A percentile compares a stretch with the other conserved stretches of the same genome.
Conservation (phyloP, 64 coral and sea anemone species). For the Stichodactyla helianthus region DNA sequence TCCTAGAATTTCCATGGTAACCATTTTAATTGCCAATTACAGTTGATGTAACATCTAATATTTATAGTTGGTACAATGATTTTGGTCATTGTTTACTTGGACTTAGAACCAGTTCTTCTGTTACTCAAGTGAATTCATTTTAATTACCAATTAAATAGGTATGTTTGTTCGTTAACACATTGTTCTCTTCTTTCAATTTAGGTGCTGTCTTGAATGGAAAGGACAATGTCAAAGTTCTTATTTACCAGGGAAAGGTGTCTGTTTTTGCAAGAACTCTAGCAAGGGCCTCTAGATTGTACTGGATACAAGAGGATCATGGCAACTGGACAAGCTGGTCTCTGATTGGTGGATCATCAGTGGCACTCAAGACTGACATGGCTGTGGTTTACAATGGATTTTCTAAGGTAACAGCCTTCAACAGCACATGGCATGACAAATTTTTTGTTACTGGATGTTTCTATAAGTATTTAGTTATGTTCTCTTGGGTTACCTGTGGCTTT, state of each 20-base stretch:
- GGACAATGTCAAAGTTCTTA: slow-evolving; percentile 66
- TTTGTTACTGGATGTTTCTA: neutral
- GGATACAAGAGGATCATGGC: slow-evolving; percentile 59
- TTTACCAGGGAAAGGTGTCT: slow-evolving; percentile 62
- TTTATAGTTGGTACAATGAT: too few relatives aligned
- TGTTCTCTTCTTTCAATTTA: neutral
- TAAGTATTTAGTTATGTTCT: neutral
- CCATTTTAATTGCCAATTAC: too few relatives aligned
- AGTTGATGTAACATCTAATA: too few relatives aligned
- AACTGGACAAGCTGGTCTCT: slow-evolving; percentile 80
- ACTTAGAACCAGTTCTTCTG: too few relatives aligned
- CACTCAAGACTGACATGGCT: slow-evolving; percentile 69
- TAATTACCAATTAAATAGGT: too few relatives aligned
- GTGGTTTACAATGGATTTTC: slow-evolving; percentile 83
- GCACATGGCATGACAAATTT: neutral
- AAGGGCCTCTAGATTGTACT: slow-evolving; percentile 68
- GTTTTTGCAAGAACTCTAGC: slow-evolving; percentile 70
- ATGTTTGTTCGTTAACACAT: neutral
- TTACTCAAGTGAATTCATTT: too few relatives aligned
- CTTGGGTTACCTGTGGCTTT: neutral
- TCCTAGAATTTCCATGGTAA: too few relatives aligned
- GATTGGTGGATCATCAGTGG: slow-evolving; percentile 82
- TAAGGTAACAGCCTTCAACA: slow-evolving; percentile 43
- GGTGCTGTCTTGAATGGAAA: slow-evolving; percentile 57
- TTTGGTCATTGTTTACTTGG: too few relatives aligned